Evolutionary conservation across 2,888 invertebrate genomes (phyloP), one percentile per base, ranked within the genome.

Genomic region (Sepioteuthis lessoniana): DNA sequence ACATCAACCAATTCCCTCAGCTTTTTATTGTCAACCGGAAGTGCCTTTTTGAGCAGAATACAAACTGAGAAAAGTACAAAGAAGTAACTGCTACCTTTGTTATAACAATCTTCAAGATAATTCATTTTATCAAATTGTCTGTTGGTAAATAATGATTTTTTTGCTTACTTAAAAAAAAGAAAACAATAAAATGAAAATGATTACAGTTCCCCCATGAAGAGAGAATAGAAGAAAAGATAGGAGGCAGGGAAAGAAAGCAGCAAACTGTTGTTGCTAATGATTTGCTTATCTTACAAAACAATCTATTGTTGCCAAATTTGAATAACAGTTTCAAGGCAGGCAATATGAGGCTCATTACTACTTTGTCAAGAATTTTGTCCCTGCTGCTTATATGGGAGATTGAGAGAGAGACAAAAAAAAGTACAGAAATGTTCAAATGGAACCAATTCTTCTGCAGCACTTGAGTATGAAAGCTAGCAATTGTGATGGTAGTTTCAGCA

Each of bases 401-500:
- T 13, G n/a, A n/a, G 76, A 76, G n/a, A n/a, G 19, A n/a, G 7
- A 25, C 0, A n/a, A 16, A 19, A 76, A 76, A 76, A n/a, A n/a
- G n/a, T 35, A 76, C 0, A 16, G 76, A 76, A 16, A 76, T 76
- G n/a, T n/a, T 76, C 76, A 76, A 76, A 76, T 76, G 76, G 76
- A 76, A 76, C 16, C 16, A 19, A 76, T 76, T 76, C 76, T 76
- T 76, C n/a, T 16, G n/a, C 76, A 76, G 76, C 76, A n/a, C 76
- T 76, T 76, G n/a, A 76, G 76, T 76, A 76, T n/a, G n/a, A 76
- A 76, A 76, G 76, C 76, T 35, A 76, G n/a, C 76, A 76, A 76
- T 76, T 35, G 76, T 76, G n/a, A n/a, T 76, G 16, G 76, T 76
- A 76, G 76, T 25, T 76, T 76, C 76, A 76, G 35, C n/a, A 35